Conservation (phyloP, 2,888 invertebrate species). For the Halictus ligatus region DNA sequence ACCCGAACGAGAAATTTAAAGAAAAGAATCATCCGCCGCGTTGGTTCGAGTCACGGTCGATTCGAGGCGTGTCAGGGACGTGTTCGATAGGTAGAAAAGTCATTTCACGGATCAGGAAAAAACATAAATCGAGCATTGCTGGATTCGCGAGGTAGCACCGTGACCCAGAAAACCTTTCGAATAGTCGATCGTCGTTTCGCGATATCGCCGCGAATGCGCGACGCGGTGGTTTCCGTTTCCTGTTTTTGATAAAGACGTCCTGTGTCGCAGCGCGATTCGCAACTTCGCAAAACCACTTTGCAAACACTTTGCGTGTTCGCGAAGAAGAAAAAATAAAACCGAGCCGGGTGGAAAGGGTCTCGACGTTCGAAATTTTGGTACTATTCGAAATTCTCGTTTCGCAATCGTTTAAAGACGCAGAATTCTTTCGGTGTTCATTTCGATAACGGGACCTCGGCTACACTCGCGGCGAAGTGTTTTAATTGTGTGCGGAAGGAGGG, state of each 20-base stretch:
- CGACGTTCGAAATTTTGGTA: too few species aligned
- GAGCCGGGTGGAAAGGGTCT: too few species aligned
- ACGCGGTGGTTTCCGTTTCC: constrained; percentile 71
- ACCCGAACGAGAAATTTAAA: too few species aligned
- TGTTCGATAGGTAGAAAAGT: not conserved
- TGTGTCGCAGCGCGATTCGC: constrained; percentile 53
- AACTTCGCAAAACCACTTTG: constrained; percentile 26
- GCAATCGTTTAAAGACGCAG: not conserved
- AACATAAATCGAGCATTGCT: constrained; percentile 32
- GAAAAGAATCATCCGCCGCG: too few species aligned
- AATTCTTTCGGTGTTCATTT: not conserved
- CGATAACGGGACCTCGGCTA: constrained; percentile 14
- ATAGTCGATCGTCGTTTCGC: constrained; percentile 56
- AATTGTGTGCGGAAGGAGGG: constrained; percentile 26
- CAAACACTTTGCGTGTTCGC: too few species aligned
- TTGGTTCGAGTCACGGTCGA: too few species aligned
- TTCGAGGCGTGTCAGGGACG: not conserved
- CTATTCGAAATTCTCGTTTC: too few species aligned
- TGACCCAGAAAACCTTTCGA: constrained; percentile 65
- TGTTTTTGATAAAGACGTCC: constrained; percentile 70
- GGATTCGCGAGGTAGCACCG: constrained; percentile 9
- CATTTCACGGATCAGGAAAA: constrained; percentile 3
- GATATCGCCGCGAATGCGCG: constrained; percentile 65
- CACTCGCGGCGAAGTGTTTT: constrained; percentile 18
- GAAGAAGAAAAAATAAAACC: too few species aligned